Base-by-base conservation (phyloP, 1,140 invertebrate genomes). In the Drosophila athabasca region DNA sequence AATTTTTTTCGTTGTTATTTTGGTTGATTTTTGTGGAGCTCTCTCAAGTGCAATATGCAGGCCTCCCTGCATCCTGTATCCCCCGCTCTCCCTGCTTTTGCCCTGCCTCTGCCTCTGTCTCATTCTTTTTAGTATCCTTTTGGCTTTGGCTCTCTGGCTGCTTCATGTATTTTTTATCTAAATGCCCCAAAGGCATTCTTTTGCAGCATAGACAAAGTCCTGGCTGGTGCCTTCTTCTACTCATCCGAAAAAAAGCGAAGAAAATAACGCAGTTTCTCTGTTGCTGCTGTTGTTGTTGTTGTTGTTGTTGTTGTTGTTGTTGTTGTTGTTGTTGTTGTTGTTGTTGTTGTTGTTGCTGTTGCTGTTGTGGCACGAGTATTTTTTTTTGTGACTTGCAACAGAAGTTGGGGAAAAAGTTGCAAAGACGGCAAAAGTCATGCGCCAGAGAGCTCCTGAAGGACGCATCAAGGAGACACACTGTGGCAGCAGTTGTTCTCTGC, bases 381-480 rank as follows among this genome's bases (percentile, higher is more conserved):
- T 73, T 41, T 52, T 60, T 53, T 52, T 59, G 31, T 24, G 43
- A 66, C 68, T 76, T 76, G 43, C 72, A 68, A 44, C 72, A 74
- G 53, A 87, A 82, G 78, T 81, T 85, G 79, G 83, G 67, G 61
- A 57, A 67, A 59, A 76, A 75, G 76, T 65, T 65, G 76, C 66
- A 67, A 82, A 71, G 78, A 73, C 67, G 85, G 82, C 75, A 88
- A 88, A 87, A 87, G 83, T 87, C 83, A 87, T 87, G 83, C 83
- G 83, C 83, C 83, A 76, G 72, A 83, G 79, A 79, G 67, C 84
- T 87, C 83, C 83, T 87, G 83, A 87, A 87, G 83, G 83, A 87
- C 83, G 75, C 83, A 87, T 87, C 83, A 87, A 87, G 83, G 83
- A 87, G 83, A 88, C 75, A 74, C 39, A 52, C 19, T 52, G 48